Conservation (phyloP, 2,113 vertebrate genomes). For the Heterochromis multidens region DNA sequence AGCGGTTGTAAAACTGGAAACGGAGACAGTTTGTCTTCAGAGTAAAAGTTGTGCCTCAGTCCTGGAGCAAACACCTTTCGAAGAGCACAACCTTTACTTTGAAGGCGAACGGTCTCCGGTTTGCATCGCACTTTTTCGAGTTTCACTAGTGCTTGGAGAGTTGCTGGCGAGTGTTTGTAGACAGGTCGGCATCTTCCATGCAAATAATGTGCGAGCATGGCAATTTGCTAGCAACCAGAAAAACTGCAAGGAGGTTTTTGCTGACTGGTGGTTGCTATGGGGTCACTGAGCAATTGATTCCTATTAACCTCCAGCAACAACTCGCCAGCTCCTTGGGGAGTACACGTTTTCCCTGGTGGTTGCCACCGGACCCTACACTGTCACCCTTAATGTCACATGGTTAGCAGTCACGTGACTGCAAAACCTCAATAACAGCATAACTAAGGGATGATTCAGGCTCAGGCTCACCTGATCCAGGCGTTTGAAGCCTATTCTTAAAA, state of each 20-base stretch:
- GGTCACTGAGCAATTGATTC: background rate
- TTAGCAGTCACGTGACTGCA: no score
- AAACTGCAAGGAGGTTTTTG: background rate
- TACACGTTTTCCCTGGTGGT: background rate
- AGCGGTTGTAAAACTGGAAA: background rate
- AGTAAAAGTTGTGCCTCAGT: background rate
- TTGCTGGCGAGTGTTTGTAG: background rate
- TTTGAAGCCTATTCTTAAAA: no score
- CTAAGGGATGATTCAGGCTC: background rate
- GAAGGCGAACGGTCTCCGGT: background rate
- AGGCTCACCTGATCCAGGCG: no score
- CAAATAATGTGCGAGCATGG: background rate
- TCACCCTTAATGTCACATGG: background rate
- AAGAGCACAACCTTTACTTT: background rate
- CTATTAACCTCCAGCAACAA: background rate
- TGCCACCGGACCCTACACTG: background rate
- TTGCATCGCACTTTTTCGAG: background rate
- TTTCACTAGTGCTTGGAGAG: rapidly evolving
- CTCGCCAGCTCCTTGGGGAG: background rate
- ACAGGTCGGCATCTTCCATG: background rate
- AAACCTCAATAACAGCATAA: background rate
- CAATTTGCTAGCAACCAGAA: no score
- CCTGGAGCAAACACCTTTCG: rapidly evolving
- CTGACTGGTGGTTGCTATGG: background rate
- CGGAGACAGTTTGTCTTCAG: background rate